Conservation (phyloP, 2,888 invertebrate species). For the Pheosia tremula region DNA sequence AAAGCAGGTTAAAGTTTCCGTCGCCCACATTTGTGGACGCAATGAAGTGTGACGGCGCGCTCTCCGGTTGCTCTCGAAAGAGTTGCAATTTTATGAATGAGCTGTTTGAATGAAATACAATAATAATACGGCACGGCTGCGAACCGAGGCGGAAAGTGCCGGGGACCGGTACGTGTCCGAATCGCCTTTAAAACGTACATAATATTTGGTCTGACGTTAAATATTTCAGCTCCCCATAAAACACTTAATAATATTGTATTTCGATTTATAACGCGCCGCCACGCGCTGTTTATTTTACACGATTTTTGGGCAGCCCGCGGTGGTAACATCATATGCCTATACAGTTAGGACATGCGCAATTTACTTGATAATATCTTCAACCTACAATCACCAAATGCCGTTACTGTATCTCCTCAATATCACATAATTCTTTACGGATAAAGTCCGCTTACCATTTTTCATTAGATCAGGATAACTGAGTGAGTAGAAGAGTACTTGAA, state of each 20-base stretch:
- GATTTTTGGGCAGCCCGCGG: neutral
- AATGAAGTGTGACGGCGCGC: constrained; percentile 62
- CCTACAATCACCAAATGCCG: too few species aligned
- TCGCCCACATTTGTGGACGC: constrained; percentile 58
- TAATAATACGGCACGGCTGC: constrained; percentile 64
- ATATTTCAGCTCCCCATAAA: constrained; percentile 66
- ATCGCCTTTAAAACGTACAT: constrained; percentile 54
- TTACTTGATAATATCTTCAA: too few species aligned
- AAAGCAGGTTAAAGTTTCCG: constrained; percentile 46
- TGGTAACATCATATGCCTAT: neutral
- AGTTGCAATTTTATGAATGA: constrained; percentile 83
- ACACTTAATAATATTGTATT: constrained; percentile 63
- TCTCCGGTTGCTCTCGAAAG: constrained; percentile 69
- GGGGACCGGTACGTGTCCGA: constrained; percentile 55
- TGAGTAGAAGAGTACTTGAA: too few species aligned
- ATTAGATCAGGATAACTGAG: too few species aligned
- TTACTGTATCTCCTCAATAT: too few species aligned
- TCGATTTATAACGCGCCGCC: constrained; percentile 34
- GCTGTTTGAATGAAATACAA: constrained; percentile 79
- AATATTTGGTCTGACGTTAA: constrained; percentile 54
- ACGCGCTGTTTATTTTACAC: constrained; percentile 18
- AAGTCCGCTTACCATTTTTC: too few species aligned
- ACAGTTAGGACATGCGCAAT: neutral
- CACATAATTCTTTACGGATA: too few species aligned
- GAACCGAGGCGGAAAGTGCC: constrained; percentile 60